phyloP scores from a whole-genome alignment of 2,113 vertebrate species.

The Rhineura floridana region DNA sequence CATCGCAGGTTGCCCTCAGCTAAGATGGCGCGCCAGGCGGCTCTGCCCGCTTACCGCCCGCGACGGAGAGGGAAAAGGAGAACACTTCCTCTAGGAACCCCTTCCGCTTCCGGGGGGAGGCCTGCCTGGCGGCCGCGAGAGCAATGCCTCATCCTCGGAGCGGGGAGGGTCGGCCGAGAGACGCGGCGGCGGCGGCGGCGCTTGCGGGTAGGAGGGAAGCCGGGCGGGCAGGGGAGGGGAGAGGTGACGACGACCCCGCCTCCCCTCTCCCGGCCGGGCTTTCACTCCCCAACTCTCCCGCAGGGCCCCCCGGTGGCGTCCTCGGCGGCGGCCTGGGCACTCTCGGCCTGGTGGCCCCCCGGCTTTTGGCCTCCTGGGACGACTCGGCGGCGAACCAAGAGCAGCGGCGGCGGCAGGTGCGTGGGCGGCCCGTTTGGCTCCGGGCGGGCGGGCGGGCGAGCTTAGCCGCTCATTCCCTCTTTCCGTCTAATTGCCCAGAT shows the following conservation, averaged over 20 bases:
- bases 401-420: neutral
- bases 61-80: neutral
- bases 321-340: too few species aligned
- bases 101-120: neutral
- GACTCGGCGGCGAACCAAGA: too few species aligned
- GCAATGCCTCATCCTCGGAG: too few species aligned
- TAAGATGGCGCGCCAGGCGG: neutral
- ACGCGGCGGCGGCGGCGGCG: neutral
- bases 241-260: neutral
- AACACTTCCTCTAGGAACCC: neutral
- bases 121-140: neutral
- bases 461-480: too few species aligned
- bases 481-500: too few species aligned
- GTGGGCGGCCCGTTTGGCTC: too few species aligned
- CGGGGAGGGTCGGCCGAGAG: too few species aligned
- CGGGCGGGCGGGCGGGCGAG: neutral
- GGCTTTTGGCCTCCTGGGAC: neutral
- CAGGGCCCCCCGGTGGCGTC: neutral
- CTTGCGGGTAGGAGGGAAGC: neutral
- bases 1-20: neutral
- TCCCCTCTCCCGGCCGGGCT: neutral
- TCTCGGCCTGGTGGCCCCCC: too few species aligned
- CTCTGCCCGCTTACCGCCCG: neutral
- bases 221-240: accelerated
- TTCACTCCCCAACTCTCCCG: neutral